Evolutionary conservation across 2,888 invertebrate genomes (phyloP), one percentile per base, ranked within the genome.

Genomic region (Lutraria lutraria): DNA sequence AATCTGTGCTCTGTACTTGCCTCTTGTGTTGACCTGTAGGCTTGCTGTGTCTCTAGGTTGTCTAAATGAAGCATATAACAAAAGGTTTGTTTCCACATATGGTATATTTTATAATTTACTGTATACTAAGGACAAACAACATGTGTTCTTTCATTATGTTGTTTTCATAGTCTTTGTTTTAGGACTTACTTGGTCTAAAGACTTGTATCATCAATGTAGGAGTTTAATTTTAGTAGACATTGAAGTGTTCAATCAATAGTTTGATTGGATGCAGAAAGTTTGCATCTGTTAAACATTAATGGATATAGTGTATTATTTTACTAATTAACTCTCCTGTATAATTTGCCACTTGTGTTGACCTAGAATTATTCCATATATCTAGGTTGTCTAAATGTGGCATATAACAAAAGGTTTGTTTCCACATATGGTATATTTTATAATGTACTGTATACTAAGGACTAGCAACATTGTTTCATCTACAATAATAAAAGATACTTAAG

Each of bases 71-170:
- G 86, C 81, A 34, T 53, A 86, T 52, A 86, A 10, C 12, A 86
- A 85, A 53, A 3, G 34, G 87, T 76, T 72, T 81, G 87, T 68
- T 87, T 87, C 87, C 87, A 87, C 87, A 82, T 81, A 80, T 82
- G 82, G 81, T 81, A 25, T 31, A 53, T 56, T 86, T 80, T 56
- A 16, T 80, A 60, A 60, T 43, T 19, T 81, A 86, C 80, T 86
- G 86, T 86, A 86, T 79, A 63, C 86, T 86, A 86, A 86, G 72
- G 68, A 31, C 81, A 86, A 86, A 43, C 76, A n/a, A 85, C 84
- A 85, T 63, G 15, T 4, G 43, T 43, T 43, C 43, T 43, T 43
- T 4, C 43, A 43, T 43, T 8, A 2, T 4, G 43, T 43, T 43
- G 43, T 43, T 8, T 43, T 8, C 43, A 43, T 43, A 4, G 43